Base-by-base conservation (phyloP, 2,113 vertebrate species). In the Picathartes gymnocephalus region DNA sequence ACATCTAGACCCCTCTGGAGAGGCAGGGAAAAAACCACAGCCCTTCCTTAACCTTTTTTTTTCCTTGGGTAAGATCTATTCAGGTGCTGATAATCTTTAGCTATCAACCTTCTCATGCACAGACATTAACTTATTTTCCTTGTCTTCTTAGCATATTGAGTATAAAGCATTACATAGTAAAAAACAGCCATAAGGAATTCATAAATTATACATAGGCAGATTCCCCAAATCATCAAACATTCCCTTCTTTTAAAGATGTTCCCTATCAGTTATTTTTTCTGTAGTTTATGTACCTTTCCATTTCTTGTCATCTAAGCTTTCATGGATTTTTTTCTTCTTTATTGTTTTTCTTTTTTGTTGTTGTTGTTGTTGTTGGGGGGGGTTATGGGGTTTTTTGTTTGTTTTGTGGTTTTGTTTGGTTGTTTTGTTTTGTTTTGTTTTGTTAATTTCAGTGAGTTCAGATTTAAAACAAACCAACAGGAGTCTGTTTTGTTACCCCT, bases 201-300 rank as follows among this genome's bases (percentile, higher is more conserved):
- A 94, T 94, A 91, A 97, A 93, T 92, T 93, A 96, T 90, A 92
- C 86, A 94, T 92, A 86, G 61, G 80, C 83, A 93, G 58, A 88
- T 93, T 95, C 42, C 54, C 79, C 81, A 91, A 96, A 88, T 94
- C 92, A 92, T 96, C 86, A 96, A 86, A 83, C 37, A 40, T 50
- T 61, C 28, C 70, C 57, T 88, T 81, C 61, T 51, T 23, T 58
- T 82, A 57, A 84, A 45, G 71, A 42, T 51, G 57, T 76, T 87
- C n/a, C 21, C 31, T 58, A 68, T 58, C 65, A 72, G 51, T 81
- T 37, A 50, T 60, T 42, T 61, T 65, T 92, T 65, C 39, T 80
- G n/a, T 77, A 57, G 25, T 65, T 4, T 56, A 42, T 79, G 31
- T 78, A 73, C 66, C 57, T 92, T 70, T 86, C 39, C 10, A 3